phyloP scores from a whole-genome alignment of 2,797 vertebrate genomes.

The Heliangelus exortis region DNA sequence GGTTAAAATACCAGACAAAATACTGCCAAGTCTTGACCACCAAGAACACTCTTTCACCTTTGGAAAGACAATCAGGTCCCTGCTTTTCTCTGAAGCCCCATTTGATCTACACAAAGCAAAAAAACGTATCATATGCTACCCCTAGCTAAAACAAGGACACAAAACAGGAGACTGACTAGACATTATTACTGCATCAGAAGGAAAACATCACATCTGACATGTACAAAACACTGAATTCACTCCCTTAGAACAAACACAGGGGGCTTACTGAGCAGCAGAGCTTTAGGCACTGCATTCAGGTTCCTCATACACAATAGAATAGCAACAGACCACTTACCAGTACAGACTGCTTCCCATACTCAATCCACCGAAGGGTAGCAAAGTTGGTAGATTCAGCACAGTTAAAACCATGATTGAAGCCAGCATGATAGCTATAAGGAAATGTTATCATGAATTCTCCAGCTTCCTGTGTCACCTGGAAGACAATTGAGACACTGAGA shows the following conservation, averaged over 20 bases:
- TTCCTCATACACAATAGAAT: not conserved
- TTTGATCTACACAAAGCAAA: not conserved
- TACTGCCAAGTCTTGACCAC: accelerated
- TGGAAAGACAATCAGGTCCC: not conserved
- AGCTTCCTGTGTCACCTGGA: slow-evolving; percentile 93
- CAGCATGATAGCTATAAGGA: slow-evolving; percentile 95
- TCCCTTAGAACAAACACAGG: not conserved
- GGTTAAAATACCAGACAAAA: not conserved
- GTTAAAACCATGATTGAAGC: slow-evolving; percentile 98
- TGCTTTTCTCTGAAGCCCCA: not conserved
- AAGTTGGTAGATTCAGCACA: slow-evolving; percentile 98
- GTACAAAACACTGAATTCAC: not conserved
- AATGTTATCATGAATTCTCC: slow-evolving; percentile 98
- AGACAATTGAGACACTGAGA: slow-evolving; percentile 20
- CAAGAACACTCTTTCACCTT: not conserved
- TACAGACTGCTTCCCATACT: slow-evolving; percentile 95
- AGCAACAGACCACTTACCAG: slow-evolving; percentile 80
- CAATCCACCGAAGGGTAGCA: slow-evolving; percentile 95
- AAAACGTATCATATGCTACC: not conserved
- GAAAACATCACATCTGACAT: not conserved
- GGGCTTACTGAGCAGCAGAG: not conserved
- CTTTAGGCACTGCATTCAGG: not conserved
- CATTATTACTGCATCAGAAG: not conserved
- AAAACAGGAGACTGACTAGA: not conserved
- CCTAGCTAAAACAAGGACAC: not conserved